Base-by-base conservation (phyloP, 2,113 vertebrate genomes). In the Oryzias woworae region DNA sequence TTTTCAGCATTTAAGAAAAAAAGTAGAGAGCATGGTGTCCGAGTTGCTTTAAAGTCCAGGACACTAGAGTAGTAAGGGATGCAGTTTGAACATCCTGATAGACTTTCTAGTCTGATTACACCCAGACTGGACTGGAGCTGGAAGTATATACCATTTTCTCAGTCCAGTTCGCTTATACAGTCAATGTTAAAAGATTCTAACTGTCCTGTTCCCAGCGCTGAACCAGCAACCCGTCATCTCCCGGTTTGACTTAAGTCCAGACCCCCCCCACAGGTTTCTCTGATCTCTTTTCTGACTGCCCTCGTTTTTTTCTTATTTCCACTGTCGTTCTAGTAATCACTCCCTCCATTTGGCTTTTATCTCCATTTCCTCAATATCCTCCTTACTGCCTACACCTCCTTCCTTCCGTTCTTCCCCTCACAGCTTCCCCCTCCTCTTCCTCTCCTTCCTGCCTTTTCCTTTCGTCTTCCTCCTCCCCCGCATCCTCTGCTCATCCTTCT, bases 361-460 rank as follows among this genome's bases (percentile, higher is more conserved):
- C 85, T 83, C 69, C 81, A 87, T 83, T 90, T 90, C 88, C 86
- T 90, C 86, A 88, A 87, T 88, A 83, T 88, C 88, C 83, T 87
- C 81, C 87, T 90, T 83, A 86, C 76, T 77, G 85, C 78, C 85
- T 75, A 65, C 62, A 72, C 80, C 85, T 84, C 85, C 80, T 85
- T 83, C 85, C 80, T 83, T 70, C 81, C 76, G 63, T 4, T 49
- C 10, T 46, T 47, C 69, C 52, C 51, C 63, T 24, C 22, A 61
- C 47, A 20, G 17, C 46, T 42, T n/a, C 3, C 49, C 53, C 36
- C 55, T 20, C 23, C 22, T 28, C 42, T 52, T 52, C 20, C 66
- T 66, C 71, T 69, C 69, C 81, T 72, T 55, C 62, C 74, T 68
- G 71, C 60, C 71, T 66, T 62, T 51, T 42, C 58, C 5, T 62